phyloP scores from a whole-genome alignment of 2,888 invertebrate species.

The Conomelus anceps region DNA sequence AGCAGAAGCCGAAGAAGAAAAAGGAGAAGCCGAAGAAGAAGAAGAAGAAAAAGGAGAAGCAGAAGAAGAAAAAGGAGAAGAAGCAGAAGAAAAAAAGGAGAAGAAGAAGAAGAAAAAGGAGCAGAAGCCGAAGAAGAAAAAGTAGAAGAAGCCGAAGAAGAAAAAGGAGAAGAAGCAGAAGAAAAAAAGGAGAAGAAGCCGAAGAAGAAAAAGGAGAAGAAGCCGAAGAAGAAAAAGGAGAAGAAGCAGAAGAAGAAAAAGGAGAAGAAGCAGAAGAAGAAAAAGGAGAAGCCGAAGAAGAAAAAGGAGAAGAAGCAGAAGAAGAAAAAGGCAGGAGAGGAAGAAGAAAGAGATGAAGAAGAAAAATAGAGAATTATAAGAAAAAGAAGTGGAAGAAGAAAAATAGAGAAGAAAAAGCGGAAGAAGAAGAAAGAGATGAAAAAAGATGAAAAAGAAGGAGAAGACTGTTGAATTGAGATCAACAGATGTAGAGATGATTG shows the following conservation, averaged over 20 bases:
- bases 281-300: background rate
- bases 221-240: background rate
- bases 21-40: constrained; percentile 11
- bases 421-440: too few species aligned
- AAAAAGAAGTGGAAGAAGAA: too few species aligned
- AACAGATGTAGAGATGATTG: too few species aligned
- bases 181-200: background rate
- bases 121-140: background rate
- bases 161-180: background rate
- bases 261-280: background rate
- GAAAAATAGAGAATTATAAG: too few species aligned
- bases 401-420: too few species aligned
- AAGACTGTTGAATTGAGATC: too few species aligned
- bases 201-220: background rate
- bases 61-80: constrained; percentile 4
- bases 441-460: too few species aligned
- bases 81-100: background rate
- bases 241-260: background rate
- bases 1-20: constrained; percentile 7
- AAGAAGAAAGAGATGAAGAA: too few species aligned
- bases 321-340: too few species aligned
- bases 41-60: background rate
- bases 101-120: background rate
- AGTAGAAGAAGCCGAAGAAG: background rate
- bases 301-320: too few species aligned